Conservation (phyloP, 2,113 vertebrate genomes). For the Empidonax traillii region DNA sequence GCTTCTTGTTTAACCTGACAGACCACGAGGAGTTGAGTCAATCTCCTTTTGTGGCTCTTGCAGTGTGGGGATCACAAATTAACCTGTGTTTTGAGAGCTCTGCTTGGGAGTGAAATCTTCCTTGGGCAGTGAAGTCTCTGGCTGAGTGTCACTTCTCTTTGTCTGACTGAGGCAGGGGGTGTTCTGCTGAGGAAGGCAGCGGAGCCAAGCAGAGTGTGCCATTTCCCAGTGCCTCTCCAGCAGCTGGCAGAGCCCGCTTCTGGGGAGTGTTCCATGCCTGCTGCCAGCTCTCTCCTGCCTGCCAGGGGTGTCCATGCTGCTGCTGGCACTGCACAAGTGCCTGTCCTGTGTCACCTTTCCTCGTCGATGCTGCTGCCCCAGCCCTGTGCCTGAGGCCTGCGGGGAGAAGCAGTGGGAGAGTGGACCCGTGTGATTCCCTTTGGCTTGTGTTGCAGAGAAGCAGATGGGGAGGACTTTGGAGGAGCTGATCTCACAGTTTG, state of each 20-base stretch:
- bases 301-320: fast-evolving
- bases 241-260: background rate
- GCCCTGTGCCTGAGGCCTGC: fast-evolving
- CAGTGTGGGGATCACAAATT: background rate
- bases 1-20: background rate
- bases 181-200: background rate
- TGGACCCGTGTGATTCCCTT: fast-evolving
- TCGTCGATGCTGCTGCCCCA: background rate
- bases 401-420: fast-evolving
- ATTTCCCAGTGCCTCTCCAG: background rate
- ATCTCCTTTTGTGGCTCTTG: background rate
- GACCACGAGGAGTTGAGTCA: background rate
- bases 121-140: background rate
- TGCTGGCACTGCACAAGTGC: background rate
- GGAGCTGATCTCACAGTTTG: slow-evolving; percentile 86
- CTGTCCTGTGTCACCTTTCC: background rate
- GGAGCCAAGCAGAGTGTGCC: background rate
- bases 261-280: fast-evolving
- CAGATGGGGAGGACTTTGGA: slow-evolving; percentile 84
- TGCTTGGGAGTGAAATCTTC: background rate
- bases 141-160: background rate
- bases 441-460: slow-evolving; percentile 77
- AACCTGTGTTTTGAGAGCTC: background rate
- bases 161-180: background rate
- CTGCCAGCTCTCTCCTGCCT: background rate